Evolutionary conservation across 2,113 vertebrate species (phyloP), one percentile per base, ranked within the genome.

Genomic region (Lycaon pictus): DNA sequence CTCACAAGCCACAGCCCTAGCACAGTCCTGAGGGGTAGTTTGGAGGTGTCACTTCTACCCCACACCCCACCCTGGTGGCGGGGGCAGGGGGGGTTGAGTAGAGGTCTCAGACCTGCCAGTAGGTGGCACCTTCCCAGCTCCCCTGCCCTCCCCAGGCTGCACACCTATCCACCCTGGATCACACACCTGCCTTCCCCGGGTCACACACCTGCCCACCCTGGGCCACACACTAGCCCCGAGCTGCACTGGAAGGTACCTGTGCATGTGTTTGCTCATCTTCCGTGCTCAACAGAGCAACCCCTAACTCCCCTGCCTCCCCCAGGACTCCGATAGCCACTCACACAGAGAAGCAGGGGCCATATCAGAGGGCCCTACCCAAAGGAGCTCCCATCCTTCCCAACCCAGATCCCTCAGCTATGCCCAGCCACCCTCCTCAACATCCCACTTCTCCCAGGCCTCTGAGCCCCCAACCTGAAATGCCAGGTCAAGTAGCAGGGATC

Each of bases 181-280:
- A 43, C 43, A 43, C 43, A 43, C 56, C 32, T 51, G 2, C 32
- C n/a, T 55, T 23, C 32, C 63, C 76, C 23, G 2, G 62, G 76
- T 35, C 69, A 37, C 7, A 12, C n/a, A 16, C 56, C 32, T 51
- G 2, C 32, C n/a, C 58, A 19, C 32, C 63, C 76, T 23, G 3
- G 62, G 76, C 43, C 69, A 37, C 11, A 12, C n/a, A 16, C 3
- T 43, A 43, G 43, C 43, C 43, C 43, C 43, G 7, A 43, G 43
- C 3, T 5, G 1, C 65, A 63, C 27, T 4, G 2, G 5, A 8
- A 48, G 58, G 72, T 8, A 25, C 29, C 53, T 1, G 1, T 25
- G 43, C 29, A 43, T 1, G 1, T 25, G 43, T 43, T n/a, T 2
- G 10, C 2, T 5, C 48, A 15, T 72, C 77, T 51, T 67, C 90